Evolutionary conservation across 2,797 vertebrate genomes (phyloP), one percentile per base, ranked within the genome.

Genomic region (Sus cebifrons): DNA sequence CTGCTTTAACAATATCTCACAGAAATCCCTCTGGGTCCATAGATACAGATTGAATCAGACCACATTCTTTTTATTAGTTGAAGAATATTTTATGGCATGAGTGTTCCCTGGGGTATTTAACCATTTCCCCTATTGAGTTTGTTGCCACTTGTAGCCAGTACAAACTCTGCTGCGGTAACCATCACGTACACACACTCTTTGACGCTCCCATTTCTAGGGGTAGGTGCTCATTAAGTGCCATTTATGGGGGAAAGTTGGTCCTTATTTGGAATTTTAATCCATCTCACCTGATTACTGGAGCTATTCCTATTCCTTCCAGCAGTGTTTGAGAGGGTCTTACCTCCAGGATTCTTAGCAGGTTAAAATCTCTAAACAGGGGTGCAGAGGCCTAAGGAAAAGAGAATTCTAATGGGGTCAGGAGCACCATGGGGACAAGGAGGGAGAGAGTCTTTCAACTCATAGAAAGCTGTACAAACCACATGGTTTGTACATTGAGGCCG

Each of bases 1-100:
- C 95, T 95, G 74, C 95, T 40, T 91, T 87, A 89, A 77, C 67
- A 81, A 77, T 78, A 60, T 44, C 94, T 49, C 75, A 71, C n/a
- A 58, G 82, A 78, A 67, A 93, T 82, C 60, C 75, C 84, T 64
- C 65, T 70, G 95, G 89, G 91, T 94, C 71, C 65, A 86, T 94
- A 93, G 74, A 87, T 70, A 92, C 0, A 87, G 91, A 95, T 87
- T 0, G 62, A 92, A 78, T 16, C 52, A 78, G 87, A 92, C 62
- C 85, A 94, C 74, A 70, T 77, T 83, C 16, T 68, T 96, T 95
- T 95, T 67, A 93, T 91, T 94, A 94, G 70, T 36, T 71, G 87
- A 83, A 77, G 82, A 87, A 60, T 44, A 64, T 73, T 94, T 91
- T 83, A 44, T 49, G 23, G 64, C 56, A 2, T 36, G 92, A 75